These are phyloP conservation scores for Thaleichthys pacificus DNA, from an alignment of 2,797 vertebrate genomes.

Conservation along the genomic window DNA sequence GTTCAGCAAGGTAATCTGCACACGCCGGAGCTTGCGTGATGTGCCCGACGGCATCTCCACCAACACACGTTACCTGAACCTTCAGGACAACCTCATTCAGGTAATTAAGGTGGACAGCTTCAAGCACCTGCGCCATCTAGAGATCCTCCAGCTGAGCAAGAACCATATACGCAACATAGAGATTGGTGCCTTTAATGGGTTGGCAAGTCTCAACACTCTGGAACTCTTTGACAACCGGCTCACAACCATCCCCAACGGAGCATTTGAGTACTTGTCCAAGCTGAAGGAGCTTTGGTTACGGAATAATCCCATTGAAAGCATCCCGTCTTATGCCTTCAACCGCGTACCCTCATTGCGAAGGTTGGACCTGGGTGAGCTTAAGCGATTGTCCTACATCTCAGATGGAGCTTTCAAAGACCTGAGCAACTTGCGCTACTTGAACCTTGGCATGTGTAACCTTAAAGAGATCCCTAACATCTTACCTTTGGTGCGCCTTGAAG, in stretches of 20 bases:
- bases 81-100: constrained; percentile 98
- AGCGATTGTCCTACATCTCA: constrained; percentile 97
- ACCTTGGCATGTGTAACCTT: constrained; percentile 99
- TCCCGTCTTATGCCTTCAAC: constrained; percentile 99
- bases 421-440: constrained; percentile 97
- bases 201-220: constrained; percentile 97
- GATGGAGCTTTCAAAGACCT: constrained; percentile 98
- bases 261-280: constrained; percentile 98
- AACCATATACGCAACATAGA: constrained; percentile 98
- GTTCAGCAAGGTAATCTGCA: constrained; percentile 98
- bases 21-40: constrained; percentile 91
- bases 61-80: constrained; percentile 95
- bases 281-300: constrained; percentile 97
- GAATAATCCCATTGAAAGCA: constrained; percentile 99
- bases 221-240: constrained; percentile 99
- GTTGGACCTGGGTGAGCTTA: constrained; percentile 94
- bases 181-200: constrained; percentile 98
- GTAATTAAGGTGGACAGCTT: constrained; percentile 99
- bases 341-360: constrained; percentile 94
- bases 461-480: constrained; percentile 98
- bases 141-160: constrained; percentile 96
- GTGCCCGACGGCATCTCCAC: constrained; percentile 98
- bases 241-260: constrained; percentile 98
- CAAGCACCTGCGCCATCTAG: constrained; percentile 95
- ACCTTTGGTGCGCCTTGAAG: constrained; percentile 91